These are phyloP conservation scores for Torymus auratus DNA, from an alignment of 2,888 invertebrate genomes.

Conservation along the genomic window DNA sequence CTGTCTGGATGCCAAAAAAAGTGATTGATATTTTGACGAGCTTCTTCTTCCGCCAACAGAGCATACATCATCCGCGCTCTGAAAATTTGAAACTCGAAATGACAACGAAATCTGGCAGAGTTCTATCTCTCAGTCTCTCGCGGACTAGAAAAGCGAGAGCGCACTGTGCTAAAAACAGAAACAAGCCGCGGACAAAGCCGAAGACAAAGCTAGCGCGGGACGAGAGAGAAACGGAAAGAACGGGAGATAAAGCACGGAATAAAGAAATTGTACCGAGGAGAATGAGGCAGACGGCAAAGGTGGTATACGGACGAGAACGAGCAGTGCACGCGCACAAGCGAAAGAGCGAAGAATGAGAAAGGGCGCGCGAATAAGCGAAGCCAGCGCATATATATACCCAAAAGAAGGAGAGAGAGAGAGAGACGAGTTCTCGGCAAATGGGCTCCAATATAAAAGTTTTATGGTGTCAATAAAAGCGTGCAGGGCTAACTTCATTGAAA, in stretches of 20 bases:
- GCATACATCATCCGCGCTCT: too few relatives aligned
- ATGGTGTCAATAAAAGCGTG: not conserved
- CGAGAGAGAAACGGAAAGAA: not conserved
- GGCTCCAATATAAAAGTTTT: not conserved
- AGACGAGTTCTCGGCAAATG: not conserved
- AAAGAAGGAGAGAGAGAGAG: too few relatives aligned
- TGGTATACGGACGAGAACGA: not conserved
- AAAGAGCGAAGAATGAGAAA: not conserved
- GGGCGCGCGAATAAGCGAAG: too few relatives aligned
- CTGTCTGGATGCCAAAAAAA: too few relatives aligned
- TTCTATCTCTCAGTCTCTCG: too few relatives aligned
- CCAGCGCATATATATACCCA: too few relatives aligned
- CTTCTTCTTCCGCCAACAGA: too few relatives aligned
- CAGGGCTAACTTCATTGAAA: too few relatives aligned
- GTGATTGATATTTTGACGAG: too few relatives aligned
- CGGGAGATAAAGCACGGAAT: conserved; percentile 18
- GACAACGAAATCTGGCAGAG: too few relatives aligned
- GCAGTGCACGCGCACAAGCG: not conserved
- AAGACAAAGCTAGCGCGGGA: conserved; percentile 1
- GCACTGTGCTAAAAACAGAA: not conserved
- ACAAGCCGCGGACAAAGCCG: not conserved
- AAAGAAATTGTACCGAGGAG: conserved; percentile 27
- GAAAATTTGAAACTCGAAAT: too few relatives aligned
- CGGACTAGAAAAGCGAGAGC: not conserved
- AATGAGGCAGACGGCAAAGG: not conserved